Conservation (phyloP, 2,888 invertebrate genomes). For the Allacma fusca region DNA sequence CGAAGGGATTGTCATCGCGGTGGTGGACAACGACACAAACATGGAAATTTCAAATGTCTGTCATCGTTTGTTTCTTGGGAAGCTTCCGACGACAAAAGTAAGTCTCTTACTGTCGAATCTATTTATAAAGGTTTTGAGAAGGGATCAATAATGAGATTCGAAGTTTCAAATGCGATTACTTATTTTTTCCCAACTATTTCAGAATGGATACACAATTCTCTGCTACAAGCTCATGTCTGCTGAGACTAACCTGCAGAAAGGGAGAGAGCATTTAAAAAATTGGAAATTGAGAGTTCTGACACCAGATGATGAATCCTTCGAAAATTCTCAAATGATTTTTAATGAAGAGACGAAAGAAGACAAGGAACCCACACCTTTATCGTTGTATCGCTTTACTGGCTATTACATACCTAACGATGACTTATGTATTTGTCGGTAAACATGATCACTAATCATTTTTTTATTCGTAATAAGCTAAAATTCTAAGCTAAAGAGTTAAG, state of each 20-base stretch:
- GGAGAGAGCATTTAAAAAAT: conserved; percentile 3
- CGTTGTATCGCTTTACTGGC: conserved; percentile 43
- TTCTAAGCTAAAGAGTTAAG: too few relatives aligned
- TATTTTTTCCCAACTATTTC: too few relatives aligned
- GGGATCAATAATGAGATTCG: too few relatives aligned
- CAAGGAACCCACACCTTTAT: conserved; percentile 29
- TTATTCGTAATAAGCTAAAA: too few relatives aligned
- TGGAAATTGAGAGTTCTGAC: conserved; percentile 16
- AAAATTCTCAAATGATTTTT: too few relatives aligned
- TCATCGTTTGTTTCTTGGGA: conserved; percentile 2
- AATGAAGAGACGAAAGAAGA: not conserved
- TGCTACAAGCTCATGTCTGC: conserved; percentile 17
- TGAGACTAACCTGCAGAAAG: not conserved
- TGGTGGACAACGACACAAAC: conserved; percentile 29
- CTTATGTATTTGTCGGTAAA: conserved; percentile 40
- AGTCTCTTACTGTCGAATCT: too few relatives aligned
- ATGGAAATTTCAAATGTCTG: not conserved
- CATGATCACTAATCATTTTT: not conserved
- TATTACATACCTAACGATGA: conserved; percentile 50
- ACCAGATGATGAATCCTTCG: not conserved
- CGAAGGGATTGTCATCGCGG: not conserved
- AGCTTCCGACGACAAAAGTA: not conserved
- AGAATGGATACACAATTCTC: conserved; percentile 36
- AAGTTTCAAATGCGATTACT: too few relatives aligned
- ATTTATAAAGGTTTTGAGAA: too few relatives aligned